phyloP scores from a whole-genome alignment of 2,888 invertebrate genomes.

The Hypsopygia costalis region DNA sequence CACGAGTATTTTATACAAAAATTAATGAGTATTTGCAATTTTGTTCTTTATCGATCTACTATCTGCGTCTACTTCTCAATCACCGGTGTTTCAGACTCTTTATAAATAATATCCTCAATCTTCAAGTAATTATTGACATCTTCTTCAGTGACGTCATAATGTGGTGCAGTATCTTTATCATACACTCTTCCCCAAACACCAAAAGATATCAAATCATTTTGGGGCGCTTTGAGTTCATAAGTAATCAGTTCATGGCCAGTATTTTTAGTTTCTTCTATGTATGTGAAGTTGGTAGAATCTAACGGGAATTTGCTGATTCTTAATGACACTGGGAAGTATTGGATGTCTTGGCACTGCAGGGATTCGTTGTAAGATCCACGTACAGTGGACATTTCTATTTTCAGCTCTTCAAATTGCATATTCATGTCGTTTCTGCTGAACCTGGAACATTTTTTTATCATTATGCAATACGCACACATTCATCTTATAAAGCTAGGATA shows the following conservation, averaged over 20 bases:
- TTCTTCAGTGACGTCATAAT: slow-evolving; percentile 5
- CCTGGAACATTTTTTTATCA: too few relatives aligned
- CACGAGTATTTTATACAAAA: too few relatives aligned
- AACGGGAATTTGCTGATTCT: slow-evolving; percentile 72
- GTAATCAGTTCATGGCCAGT: slow-evolving; percentile 28
- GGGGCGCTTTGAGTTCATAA: slow-evolving; percentile 47
- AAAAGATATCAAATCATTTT: slow-evolving; percentile 67
- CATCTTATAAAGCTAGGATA: too few relatives aligned
- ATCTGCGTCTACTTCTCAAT: too few relatives aligned
- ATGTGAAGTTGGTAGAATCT: slow-evolving; percentile 45
- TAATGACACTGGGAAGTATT: slow-evolving; percentile 75
- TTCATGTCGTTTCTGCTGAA: slow-evolving; percentile 54
- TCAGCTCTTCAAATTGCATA: slow-evolving; percentile 58
- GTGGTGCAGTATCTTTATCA: slow-evolving; percentile 59
- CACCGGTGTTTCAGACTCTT: not conserved
- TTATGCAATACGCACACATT: too few relatives aligned
- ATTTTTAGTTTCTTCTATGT: slow-evolving; percentile 17
- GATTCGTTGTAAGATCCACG: slow-evolving; percentile 37
- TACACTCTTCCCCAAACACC: slow-evolving; percentile 69
- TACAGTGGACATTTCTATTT: slow-evolving; percentile 61
- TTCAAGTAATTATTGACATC: slow-evolving; percentile 1
- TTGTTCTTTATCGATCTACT: too few relatives aligned
- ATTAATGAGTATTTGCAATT: too few relatives aligned
- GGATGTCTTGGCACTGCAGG: slow-evolving; percentile 51
- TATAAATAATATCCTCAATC: slow-evolving; percentile 5